These are phyloP conservation scores for Sardina pilchardus DNA, from an alignment of 2,113 vertebrate genomes.

Conservation along the genomic window DNA sequence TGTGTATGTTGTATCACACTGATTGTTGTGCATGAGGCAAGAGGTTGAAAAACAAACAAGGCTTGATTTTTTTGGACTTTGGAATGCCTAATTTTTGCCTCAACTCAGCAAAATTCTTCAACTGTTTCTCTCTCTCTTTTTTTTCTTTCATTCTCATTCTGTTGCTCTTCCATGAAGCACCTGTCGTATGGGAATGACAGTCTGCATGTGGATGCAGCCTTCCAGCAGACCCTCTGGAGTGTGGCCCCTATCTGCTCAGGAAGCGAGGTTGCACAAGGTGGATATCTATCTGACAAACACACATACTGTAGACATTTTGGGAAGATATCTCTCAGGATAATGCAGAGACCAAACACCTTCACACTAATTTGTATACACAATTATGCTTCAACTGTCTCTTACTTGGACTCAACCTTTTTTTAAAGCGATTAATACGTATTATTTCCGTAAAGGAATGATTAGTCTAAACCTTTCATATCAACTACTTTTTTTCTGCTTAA, in stretches of 20 bases:
- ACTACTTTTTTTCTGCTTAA: too few relatives aligned
- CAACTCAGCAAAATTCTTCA: neutral
- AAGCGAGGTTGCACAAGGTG: conserved; percentile 95
- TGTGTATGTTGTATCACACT: neutral
- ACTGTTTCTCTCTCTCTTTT: neutral
- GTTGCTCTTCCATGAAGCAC: conserved; percentile 72
- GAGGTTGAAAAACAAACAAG: too few relatives aligned
- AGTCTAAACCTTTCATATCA: too few relatives aligned
- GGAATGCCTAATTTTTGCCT: neutral
- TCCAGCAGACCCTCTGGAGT: conserved; percentile 97
- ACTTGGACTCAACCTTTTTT: too few relatives aligned
- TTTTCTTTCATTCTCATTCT: neutral
- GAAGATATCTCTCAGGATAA: neutral
- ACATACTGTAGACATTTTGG: neutral
- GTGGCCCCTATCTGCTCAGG: conserved; percentile 95
- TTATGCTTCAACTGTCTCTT: too few relatives aligned
- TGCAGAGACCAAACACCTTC: too few relatives aligned
- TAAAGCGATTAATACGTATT: neutral
- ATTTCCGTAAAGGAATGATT: too few relatives aligned
- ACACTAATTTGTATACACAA: too few relatives aligned
- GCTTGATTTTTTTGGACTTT: neutral
- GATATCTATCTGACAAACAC: neutral
- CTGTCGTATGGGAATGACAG: conserved; percentile 87
- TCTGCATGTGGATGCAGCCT: conserved; percentile 91
- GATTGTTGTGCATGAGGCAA: neutral